Base-by-base conservation (phyloP, 1,140 invertebrate genomes). In the Spodoptera frugiperda region DNA sequence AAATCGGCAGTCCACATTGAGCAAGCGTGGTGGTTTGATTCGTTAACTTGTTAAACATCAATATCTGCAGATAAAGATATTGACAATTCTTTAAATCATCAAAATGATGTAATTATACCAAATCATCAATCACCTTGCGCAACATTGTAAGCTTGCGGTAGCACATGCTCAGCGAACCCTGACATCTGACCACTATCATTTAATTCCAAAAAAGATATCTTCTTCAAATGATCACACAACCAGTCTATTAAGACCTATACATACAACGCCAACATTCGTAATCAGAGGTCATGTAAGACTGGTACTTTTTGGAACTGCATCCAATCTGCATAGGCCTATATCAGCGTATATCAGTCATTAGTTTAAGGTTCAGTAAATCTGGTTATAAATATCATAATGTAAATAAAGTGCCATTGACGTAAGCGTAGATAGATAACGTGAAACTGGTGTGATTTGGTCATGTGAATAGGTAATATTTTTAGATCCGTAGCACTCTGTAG, bases 131-230 rank as follows among this genome's bases (percentile, higher is more conserved):
- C 84, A 86, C 84, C 86, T 86, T 87, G 81, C 57, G 76, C 74
- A 71, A 76, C 61, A 79, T 76, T 81, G 54, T 83, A 80, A 82
- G 81, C 76, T 88, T 88, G 86, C 55, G 86, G 86, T 88, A 88
- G 86, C 83, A 84, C 86, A 72, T 71, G 72, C 10, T 19, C 61
- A 76, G 21, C 53, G 30, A 54, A 57, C 54, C 73, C 44, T 70
- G 80, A 79, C 80, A 71, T 70, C 44, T 78, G 59, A 74, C 70
- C 74, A 48, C 44, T 1, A 48, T n/a, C 61, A 49, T 46, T 44
- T 59, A 25, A 30, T n/a, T 44, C 49, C 17, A 25, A n/a, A 44
- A 14, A 39, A 17, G 15, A 55, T 68, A n/a, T 68, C 67, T 39
- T 51, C 48, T 21, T 33, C 49, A 68, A 75, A 4, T 67, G 59